These are phyloP conservation scores for Channa argus DNA, from an alignment of 2,113 vertebrate genomes.

Conservation along the genomic window DNA sequence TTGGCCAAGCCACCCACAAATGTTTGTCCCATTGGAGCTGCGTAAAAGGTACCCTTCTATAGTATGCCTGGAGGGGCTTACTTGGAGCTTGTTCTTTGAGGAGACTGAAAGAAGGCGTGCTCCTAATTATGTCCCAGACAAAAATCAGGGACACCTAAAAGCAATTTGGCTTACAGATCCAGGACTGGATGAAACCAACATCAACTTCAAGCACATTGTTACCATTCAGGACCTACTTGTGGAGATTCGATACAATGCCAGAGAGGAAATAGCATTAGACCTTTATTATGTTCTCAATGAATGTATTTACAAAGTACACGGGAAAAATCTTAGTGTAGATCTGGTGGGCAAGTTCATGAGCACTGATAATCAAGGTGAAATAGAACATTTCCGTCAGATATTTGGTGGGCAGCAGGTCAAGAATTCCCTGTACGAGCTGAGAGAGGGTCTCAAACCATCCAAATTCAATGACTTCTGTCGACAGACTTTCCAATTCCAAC, in stretches of 20 bases:
- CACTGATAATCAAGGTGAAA: constrained; percentile 19
- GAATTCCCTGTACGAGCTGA: constrained; percentile 58
- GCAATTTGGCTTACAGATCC: constrained; percentile 65
- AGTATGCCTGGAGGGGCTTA: constrained; percentile 75
- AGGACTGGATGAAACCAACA: background rate
- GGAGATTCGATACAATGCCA: constrained; percentile 72
- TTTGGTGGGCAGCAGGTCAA: constrained; percentile 40
- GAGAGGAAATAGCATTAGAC: constrained; percentile 55
- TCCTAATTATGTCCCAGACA: constrained; percentile 52
- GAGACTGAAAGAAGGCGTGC: constrained; percentile 71
- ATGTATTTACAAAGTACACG: constrained; percentile 69
- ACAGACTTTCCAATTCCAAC: constrained; percentile 70
- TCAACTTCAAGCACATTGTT: constrained; percentile 63
- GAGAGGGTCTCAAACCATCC: constrained; percentile 59
- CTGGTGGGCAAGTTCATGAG: constrained; percentile 67
- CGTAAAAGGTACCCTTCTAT: constrained; percentile 72
- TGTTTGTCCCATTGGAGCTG: constrained; percentile 74
- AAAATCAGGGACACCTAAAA: background rate
- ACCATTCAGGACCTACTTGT: constrained; percentile 74
- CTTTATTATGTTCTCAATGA: constrained; percentile 72
- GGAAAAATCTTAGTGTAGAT: constrained; percentile 48
- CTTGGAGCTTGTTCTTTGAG: constrained; percentile 78
- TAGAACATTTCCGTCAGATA: constrained; percentile 30
- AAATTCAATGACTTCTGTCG: constrained; percentile 74
- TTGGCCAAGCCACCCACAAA: constrained; percentile 74